Conservation (phyloP, 2,888 invertebrate species). For the Cosmopolites sordidus region DNA sequence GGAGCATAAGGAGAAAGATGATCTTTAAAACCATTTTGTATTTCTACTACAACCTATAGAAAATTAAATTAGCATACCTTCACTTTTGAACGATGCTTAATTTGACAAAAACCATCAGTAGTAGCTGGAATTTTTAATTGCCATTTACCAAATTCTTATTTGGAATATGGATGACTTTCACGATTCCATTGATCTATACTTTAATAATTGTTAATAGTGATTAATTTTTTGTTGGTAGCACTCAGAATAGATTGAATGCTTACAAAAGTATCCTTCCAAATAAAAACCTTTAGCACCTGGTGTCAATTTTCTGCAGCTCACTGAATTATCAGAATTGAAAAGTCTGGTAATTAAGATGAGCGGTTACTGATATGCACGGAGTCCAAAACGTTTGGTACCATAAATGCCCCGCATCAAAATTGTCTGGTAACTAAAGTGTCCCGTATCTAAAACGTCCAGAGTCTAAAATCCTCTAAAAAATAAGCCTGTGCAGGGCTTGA, state of each 20-base stretch:
- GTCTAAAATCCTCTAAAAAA: too few relatives aligned
- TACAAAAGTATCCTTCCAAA: conserved; percentile 95
- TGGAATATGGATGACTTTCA: conserved; percentile 74
- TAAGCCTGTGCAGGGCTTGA: too few relatives aligned
- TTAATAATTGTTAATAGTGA: background rate
- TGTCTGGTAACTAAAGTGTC: too few relatives aligned
- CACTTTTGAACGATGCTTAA: conserved; percentile 81
- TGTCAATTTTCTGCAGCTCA: conserved; percentile 93
- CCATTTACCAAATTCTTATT: conserved; percentile 93
- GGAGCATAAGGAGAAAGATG: conserved; percentile 95
- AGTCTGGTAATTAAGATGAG: too few relatives aligned
- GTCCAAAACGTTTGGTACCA: too few relatives aligned
- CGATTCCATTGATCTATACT: conserved; percentile 85
- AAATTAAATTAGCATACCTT: conserved; percentile 57
- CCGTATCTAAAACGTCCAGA: too few relatives aligned
- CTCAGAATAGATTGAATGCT: conserved; percentile 40
- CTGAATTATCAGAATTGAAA: conserved; percentile 80
- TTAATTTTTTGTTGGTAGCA: background rate
- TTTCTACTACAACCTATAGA: conserved; percentile 64
- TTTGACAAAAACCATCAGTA: conserved; percentile 73
- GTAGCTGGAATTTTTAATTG: conserved; percentile 80
- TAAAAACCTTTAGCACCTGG: conserved; percentile 87
- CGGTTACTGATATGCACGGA: too few relatives aligned
- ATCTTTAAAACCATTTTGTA: conserved; percentile 68
- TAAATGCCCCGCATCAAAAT: too few relatives aligned